Conservation (phyloP, 2,113 vertebrate species). For the Ctenomys sociabilis region DNA sequence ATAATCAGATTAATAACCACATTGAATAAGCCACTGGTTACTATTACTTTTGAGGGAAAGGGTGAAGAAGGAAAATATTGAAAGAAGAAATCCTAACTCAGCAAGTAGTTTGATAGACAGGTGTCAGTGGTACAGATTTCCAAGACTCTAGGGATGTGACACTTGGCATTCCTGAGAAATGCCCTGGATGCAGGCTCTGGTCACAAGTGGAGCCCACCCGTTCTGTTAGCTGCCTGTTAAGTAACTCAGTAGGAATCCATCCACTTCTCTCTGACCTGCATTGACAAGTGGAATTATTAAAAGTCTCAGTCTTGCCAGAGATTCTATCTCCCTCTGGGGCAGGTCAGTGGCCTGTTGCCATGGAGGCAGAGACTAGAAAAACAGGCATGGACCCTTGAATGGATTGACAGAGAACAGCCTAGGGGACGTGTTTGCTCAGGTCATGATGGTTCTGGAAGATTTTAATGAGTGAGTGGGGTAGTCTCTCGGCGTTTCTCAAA, state of each 20-base stretch:
- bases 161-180: constrained; percentile 60
- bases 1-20: not conserved
- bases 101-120: constrained; percentile 55
- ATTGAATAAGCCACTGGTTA: not conserved
- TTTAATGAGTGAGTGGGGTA: constrained; percentile 78
- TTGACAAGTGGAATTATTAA: constrained; percentile 79
- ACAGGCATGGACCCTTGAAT: not conserved
- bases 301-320: constrained; percentile 68
- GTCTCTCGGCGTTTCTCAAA: constrained; percentile 29
- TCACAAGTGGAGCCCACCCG: constrained; percentile 68
- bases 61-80: not conserved
- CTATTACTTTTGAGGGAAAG: constrained; percentile 38
- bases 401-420: constrained; percentile 68
- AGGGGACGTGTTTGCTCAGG: constrained; percentile 75
- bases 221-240: constrained; percentile 75
- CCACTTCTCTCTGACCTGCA: constrained; percentile 53
- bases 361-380: constrained; percentile 62
- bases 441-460: constrained; percentile 65
- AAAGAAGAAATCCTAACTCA: not conserved
- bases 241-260: constrained; percentile 37
- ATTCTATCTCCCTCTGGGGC: constrained; percentile 62
- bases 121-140: not conserved
- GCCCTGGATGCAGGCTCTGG: constrained; percentile 58
- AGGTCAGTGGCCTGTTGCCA: constrained; percentile 73
- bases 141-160: not conserved